Conservation (phyloP, 2,888 invertebrate species). For the Pammene aurita region DNA sequence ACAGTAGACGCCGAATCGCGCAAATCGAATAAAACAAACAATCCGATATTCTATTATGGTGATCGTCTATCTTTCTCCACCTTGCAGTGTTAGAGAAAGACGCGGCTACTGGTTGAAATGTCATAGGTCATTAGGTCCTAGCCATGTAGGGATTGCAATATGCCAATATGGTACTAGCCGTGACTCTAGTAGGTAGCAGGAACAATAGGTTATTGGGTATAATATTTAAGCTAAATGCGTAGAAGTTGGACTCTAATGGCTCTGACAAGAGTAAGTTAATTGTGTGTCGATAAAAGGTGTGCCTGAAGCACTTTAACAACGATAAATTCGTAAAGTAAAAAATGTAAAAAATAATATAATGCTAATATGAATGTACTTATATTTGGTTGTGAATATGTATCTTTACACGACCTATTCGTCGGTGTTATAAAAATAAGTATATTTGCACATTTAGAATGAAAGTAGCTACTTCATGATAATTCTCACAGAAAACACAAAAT, state of each 20-base stretch:
- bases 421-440: no score
- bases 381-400: no score
- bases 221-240: conserved; percentile 68
- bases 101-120: conserved; percentile 75
- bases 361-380: no score
- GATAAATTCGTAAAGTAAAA: background rate
- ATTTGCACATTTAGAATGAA: no score
- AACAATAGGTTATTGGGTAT: conserved; percentile 74
- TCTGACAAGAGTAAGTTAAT: conserved; percentile 70
- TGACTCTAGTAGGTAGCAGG: conserved; percentile 68
- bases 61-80: conserved; percentile 61
- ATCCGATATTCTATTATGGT: conserved; percentile 78
- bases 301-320: background rate
- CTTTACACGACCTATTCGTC: no score
- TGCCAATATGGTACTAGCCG: conserved; percentile 81
- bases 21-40: conserved; percentile 80
- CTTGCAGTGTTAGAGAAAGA: conserved; percentile 60
- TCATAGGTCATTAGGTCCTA: conserved; percentile 82
- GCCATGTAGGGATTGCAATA: conserved; percentile 80
- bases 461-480: no score
- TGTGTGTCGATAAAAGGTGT: conserved; percentile 46
- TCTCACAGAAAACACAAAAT: no score
- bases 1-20: conserved; percentile 69
- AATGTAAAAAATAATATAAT: no score
- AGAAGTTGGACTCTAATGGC: conserved; percentile 70